These are phyloP conservation scores for Eubucco bourcierii DNA, from an alignment of 2,113 vertebrate species.

Conservation along the genomic window DNA sequence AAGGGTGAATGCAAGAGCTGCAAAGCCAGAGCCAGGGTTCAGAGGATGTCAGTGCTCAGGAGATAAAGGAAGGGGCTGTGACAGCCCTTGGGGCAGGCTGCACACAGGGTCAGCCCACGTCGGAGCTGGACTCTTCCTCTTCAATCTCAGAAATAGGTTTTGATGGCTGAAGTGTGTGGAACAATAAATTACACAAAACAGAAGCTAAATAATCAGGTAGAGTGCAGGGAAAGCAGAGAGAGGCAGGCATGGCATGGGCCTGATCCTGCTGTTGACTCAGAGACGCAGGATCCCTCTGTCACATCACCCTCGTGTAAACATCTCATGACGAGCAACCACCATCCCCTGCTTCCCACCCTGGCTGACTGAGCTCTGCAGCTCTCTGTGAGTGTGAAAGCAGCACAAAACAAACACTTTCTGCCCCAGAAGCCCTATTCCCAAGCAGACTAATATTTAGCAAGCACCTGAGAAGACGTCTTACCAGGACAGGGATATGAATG, in stretches of 20 bases:
- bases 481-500: not conserved
- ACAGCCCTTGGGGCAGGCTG: not conserved
- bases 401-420: not conserved
- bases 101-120: accelerated
- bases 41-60: accelerated
- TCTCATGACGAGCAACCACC: not conserved
- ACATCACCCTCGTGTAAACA: not conserved
- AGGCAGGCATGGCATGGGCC: not conserved
- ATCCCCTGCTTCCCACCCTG: not conserved
- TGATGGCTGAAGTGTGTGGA: accelerated
- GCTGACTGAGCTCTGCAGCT: not conserved
- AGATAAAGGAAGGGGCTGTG: not conserved
- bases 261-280: not conserved
- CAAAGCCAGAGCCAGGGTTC: not conserved
- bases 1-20: not conserved
- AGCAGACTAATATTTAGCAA: not conserved
- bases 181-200: not conserved
- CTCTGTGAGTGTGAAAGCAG: not conserved
- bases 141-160: not conserved
- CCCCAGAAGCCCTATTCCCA: not conserved
- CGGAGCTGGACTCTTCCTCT: not conserved
- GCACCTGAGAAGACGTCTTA: not conserved
- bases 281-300: accelerated
- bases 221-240: not conserved
- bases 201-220: accelerated